phyloP scores from a whole-genome alignment of 92 coral and sea anemone genomes.

The Epizoanthus scotinus region DNA sequence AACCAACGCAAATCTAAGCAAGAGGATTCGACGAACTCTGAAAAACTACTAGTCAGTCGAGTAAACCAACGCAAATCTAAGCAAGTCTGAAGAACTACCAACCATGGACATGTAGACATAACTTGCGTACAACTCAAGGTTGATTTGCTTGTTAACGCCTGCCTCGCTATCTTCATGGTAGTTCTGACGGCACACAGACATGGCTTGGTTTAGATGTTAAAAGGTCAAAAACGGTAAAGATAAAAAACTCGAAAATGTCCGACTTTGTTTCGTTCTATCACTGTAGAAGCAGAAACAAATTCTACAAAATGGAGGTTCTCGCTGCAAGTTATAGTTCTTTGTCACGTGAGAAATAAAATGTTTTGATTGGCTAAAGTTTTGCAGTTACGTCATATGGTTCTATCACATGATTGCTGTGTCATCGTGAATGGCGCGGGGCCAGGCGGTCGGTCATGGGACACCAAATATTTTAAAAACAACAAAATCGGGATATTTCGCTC shows the following conservation, averaged over 20 bases:
- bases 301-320: constrained; percentile 48
- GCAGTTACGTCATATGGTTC: constrained; percentile 4
- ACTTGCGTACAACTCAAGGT: constrained; percentile 97
- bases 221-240: constrained; percentile 13
- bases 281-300: constrained; percentile 98
- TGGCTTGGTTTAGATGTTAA: constrained; percentile 28
- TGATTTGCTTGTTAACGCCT: constrained; percentile 98
- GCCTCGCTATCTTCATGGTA: constrained; percentile 94
- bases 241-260: neutral
- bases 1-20: neutral
- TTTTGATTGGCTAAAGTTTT: constrained; percentile 3
- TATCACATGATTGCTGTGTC: constrained; percentile 37
- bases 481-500: too few relatives aligned
- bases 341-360: constrained; percentile 11
- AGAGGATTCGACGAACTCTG: neutral
- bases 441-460: neutral
- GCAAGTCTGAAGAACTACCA: neutral
- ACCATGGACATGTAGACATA: constrained; percentile 88
- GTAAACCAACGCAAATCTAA: neutral
- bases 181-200: constrained; percentile 91
- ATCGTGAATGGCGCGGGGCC: constrained; percentile 22
- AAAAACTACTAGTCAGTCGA: neutral
- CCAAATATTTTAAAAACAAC: too few relatives aligned
- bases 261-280: constrained; percentile 90
- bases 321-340: neutral